A percentile compares a stretch with the other conserved stretches of the same genome.
Conservation (phyloP, 1,140 invertebrate species). For the Copidosoma floridanum region DNA sequence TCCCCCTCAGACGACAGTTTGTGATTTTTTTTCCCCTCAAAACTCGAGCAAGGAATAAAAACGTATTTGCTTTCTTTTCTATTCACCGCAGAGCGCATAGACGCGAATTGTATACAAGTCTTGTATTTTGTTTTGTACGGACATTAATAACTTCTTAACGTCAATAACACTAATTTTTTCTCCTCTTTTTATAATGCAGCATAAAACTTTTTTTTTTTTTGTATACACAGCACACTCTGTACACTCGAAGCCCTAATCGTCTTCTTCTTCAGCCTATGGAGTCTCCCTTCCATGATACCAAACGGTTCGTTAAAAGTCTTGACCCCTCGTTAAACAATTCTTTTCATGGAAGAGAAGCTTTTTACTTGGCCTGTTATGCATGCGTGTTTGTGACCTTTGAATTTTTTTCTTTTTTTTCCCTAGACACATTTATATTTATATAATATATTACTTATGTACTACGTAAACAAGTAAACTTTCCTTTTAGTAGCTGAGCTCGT, state of each 20-base stretch:
- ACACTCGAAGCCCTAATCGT: constrained; percentile 15
- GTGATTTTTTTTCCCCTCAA: too few species aligned
- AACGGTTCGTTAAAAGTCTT: too few species aligned
- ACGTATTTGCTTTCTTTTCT: constrained; percentile 24
- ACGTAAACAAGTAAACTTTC: too few species aligned
- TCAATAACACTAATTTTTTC: too few species aligned
- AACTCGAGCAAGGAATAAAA: constrained; percentile 38
- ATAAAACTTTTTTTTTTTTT: constrained; percentile 35
- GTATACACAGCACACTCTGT: constrained; percentile 36
- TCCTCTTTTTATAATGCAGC: too few species aligned
- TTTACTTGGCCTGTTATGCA: not conserved
- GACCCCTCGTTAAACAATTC: not conserved
- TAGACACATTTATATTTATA: too few species aligned
- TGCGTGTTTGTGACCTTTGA: not conserved
- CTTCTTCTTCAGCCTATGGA: too few species aligned
- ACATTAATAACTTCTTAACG: constrained; percentile 31
- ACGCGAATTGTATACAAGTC: constrained; percentile 38
- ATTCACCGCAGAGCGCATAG: constrained; percentile 29
- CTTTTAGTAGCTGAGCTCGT: too few species aligned
- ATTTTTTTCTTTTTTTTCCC: too few species aligned
- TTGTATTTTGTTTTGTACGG: constrained; percentile 35
- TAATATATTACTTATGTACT: too few species aligned
- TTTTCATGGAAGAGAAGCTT: not conserved
- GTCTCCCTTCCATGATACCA: too few species aligned
- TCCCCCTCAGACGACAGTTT: too few species aligned